Conservation (phyloP, 2,113 vertebrate genomes). For the Myotis yumanensis region DNA sequence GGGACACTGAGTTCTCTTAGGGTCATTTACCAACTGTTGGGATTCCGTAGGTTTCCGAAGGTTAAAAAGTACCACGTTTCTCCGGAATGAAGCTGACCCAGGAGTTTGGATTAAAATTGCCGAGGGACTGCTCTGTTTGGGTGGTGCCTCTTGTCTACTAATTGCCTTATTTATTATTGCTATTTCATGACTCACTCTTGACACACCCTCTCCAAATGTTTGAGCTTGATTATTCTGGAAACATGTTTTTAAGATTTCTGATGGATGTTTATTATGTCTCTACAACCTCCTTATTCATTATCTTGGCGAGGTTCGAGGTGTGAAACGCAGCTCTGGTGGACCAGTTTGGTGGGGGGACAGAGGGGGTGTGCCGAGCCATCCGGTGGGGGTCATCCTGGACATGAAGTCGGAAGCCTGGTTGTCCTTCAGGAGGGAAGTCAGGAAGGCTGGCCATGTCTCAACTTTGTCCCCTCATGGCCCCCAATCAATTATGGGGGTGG, state of each 20-base stretch:
- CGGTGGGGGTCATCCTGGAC: not conserved
- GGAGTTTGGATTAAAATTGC: conserved; percentile 35
- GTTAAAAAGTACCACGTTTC: not conserved
- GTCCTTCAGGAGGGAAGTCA: not conserved
- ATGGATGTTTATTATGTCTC: not conserved
- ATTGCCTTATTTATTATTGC: conserved; percentile 40
- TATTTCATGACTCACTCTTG: conserved; percentile 23
- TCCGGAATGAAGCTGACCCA: conserved; percentile 17
- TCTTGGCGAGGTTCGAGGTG: not conserved
- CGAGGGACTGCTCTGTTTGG: not conserved
- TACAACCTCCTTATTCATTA: not conserved
- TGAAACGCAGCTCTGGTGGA: not conserved
- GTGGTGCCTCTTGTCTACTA: conserved; percentile 7
- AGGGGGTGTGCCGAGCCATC: not conserved
- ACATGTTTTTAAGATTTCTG: conserved; percentile 6
- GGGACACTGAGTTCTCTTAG: not conserved
- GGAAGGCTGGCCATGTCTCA: not conserved
- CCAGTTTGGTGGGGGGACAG: not conserved
- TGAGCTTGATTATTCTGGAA: not conserved
- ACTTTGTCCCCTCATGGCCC: fast-evolving
- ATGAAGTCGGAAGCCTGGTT: not conserved
- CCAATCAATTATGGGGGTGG: not conserved
- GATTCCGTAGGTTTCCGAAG: not conserved
- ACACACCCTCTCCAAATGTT: conserved; percentile 52
- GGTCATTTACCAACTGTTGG: not conserved